Percentiles rank a stretch among this genome's conserved stretches.
These are phyloP conservation scores for Brevimyrus niger DNA, from an alignment of 2,113 vertebrate genomes.

Conservation along the genomic window DNA sequence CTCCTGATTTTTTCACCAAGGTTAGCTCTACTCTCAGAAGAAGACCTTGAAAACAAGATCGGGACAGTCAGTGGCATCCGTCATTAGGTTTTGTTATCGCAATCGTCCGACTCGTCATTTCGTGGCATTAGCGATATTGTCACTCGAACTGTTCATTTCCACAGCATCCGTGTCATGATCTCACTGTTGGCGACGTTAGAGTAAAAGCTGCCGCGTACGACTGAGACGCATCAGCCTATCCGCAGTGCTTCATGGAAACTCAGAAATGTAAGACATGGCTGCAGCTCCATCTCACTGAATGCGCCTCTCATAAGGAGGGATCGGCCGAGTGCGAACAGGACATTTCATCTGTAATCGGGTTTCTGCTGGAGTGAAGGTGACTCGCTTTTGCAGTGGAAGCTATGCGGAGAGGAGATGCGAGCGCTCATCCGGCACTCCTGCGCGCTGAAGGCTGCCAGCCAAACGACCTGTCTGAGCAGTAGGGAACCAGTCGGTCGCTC, in stretches of 20 bases:
- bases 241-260: slow-evolving; percentile 67
- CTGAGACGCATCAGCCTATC: slow-evolving; percentile 39
- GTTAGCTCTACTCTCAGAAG: slow-evolving; percentile 55
- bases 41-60: slow-evolving; percentile 38
- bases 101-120: slow-evolving; percentile 19
- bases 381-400: slow-evolving; percentile 57
- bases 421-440: slow-evolving; percentile 51
- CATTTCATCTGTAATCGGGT: slow-evolving; percentile 48
- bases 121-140: slow-evolving; percentile 12
- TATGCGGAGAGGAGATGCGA: slow-evolving; percentile 70
- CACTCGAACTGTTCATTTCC: not conserved
- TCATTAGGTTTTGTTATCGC: slow-evolving; percentile 23
- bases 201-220: not conserved
- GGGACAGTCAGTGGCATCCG: slow-evolving; percentile 28
- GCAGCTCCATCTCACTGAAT: slow-evolving; percentile 52
- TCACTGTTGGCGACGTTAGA: slow-evolving; percentile 23
- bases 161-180: slow-evolving; percentile 6
- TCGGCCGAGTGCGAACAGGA: slow-evolving; percentile 51
- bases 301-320: slow-evolving; percentile 45
- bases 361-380: slow-evolving; percentile 68
- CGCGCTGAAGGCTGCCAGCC: slow-evolving; percentile 59
- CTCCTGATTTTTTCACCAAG: slow-evolving; percentile 58
- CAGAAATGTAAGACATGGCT: slow-evolving; percentile 57
- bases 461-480: slow-evolving; percentile 41
- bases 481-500: slow-evolving; percentile 21